These are phyloP conservation scores for Ciconia stormi DNA, from an alignment of 2,113 vertebrate species.

Conservation along the genomic window DNA sequence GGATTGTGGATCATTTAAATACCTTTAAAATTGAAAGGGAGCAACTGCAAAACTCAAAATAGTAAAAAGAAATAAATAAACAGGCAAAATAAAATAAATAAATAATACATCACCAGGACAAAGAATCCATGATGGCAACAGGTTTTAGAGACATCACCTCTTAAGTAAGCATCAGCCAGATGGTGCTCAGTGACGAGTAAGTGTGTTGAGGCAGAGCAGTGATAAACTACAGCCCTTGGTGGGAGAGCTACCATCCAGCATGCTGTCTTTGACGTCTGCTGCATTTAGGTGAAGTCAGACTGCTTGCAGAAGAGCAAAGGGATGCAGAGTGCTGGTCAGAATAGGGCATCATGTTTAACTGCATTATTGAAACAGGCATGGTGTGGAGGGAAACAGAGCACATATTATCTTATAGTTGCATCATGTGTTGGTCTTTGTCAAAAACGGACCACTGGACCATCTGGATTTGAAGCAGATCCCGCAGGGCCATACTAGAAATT, in stretches of 20 bases:
- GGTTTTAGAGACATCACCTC: background rate
- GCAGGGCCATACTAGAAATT: background rate
- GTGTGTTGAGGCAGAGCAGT: background rate
- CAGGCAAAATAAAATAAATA: background rate
- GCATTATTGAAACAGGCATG: background rate
- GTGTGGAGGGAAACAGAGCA: background rate
- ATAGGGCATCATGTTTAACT: background rate
- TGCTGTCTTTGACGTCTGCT: background rate
- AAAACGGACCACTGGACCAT: background rate
- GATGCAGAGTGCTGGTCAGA: background rate
- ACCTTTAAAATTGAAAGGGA: background rate
- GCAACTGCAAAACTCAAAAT: background rate
- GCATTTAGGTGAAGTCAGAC: background rate
- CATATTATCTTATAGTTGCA: background rate
- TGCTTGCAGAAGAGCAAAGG: background rate
- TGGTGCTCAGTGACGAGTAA: background rate
- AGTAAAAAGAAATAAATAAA: background rate
- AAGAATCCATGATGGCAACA: background rate
- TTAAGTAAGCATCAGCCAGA: background rate
- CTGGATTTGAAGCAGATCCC: conserved; percentile 10
- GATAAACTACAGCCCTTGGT: background rate
- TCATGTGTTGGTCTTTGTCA: background rate
- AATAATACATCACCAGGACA: background rate
- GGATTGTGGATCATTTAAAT: background rate
- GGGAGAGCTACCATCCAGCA: background rate